Evolutionary conservation across 1,140 invertebrate genomes (phyloP).

Genomic region (Macrosteles quadrilineatus): DNA sequence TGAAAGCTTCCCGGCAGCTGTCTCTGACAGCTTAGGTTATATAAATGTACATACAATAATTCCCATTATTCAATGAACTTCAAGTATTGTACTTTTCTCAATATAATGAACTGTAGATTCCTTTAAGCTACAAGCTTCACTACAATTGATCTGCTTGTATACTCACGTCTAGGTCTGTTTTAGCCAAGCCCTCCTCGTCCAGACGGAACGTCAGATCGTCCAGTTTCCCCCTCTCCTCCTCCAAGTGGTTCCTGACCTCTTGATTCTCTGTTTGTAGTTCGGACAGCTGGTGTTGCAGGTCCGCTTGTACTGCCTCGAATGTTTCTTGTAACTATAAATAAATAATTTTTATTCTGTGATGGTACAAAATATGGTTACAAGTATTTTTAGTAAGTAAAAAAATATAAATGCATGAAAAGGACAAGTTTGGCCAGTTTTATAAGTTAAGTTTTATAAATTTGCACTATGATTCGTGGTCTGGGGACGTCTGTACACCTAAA

Average conservation of each 20-base stretch:
- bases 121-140: too few relatives aligned
- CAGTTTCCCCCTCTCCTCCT: conserved; percentile 83
- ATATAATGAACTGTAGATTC: too few relatives aligned
- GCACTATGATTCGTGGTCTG: too few relatives aligned
- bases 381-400: background rate
- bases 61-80: too few relatives aligned
- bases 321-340: conserved; percentile 46
- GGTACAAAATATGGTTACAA: background rate
- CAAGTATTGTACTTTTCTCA: too few relatives aligned
- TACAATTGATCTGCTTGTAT: too few relatives aligned
- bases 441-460: too few relatives aligned
- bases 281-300: conserved; percentile 50
- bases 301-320: conserved; percentile 41
- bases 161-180: conserved; percentile 76
- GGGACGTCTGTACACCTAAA: too few relatives aligned
- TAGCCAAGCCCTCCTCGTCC: conserved; percentile 83
- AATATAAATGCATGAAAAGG: background rate
- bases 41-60: too few relatives aligned
- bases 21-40: too few relatives aligned
- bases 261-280: conserved; percentile 66
- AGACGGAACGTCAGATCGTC: conserved; percentile 91
- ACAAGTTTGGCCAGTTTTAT: too few relatives aligned
- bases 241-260: conserved; percentile 66
- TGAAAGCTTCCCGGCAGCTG: too few relatives aligned
- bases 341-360: conserved; percentile 23